These are phyloP conservation scores for Eulemur coronatus DNA, from an alignment of 2,797 vertebrate genomes.

Conservation along the genomic window DNA sequence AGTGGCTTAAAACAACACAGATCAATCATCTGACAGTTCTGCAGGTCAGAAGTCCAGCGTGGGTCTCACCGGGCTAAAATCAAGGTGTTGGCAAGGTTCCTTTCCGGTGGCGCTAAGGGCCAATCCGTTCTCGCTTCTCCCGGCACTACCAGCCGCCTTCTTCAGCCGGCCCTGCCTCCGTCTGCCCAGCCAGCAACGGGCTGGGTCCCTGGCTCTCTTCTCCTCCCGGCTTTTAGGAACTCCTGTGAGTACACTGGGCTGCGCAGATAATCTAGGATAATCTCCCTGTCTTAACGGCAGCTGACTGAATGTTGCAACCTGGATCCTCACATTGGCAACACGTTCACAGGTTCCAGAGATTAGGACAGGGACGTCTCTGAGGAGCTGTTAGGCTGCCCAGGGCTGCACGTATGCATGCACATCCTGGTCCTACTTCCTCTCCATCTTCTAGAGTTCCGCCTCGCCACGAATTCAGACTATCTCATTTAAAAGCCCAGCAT, in stretches of 20 bases:
- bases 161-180: too few relatives aligned
- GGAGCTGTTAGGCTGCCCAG: too few relatives aligned
- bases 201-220: neutral
- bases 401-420: neutral
- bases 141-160: too few relatives aligned
- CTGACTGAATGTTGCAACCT: neutral
- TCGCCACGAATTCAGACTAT: neutral
- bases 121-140: accelerated
- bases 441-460: too few relatives aligned
- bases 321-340: neutral
- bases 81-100: neutral
- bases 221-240: neutral
- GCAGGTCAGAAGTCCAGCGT: neutral
- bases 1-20: neutral
- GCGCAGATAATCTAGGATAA: neutral
- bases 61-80: neutral
- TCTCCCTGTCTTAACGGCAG: neutral
- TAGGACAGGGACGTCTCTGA: neutral
- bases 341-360: neutral
- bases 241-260: neutral
- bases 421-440: neutral
- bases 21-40: neutral
- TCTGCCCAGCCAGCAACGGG: too few relatives aligned
- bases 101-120: too few relatives aligned
- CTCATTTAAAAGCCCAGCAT: neutral